Evolutionary conservation across 2,797 vertebrate species (phyloP).

Genomic region (Rhinella marina): DNA sequence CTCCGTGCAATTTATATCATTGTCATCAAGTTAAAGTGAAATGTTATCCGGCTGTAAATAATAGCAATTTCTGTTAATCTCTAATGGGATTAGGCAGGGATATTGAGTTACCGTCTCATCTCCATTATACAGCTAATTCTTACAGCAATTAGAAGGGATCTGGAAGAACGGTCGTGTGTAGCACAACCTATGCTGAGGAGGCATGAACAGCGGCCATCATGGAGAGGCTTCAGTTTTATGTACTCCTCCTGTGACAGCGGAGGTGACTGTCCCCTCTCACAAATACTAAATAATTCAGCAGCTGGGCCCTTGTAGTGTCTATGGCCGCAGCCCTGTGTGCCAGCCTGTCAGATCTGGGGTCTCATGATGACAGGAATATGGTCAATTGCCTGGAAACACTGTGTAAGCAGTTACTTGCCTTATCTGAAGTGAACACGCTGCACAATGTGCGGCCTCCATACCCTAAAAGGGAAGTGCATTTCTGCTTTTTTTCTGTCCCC

Average conservation of each 20-base stretch:
- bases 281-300: constrained; percentile 19
- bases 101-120: not conserved
- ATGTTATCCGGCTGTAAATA: constrained; percentile 20
- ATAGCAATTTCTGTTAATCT: not conserved
- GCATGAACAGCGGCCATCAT: no score
- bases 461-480: constrained; percentile 36
- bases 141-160: no score
- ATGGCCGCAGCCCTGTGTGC: not conserved
- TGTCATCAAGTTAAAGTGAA: constrained; percentile 9
- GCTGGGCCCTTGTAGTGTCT: not conserved
- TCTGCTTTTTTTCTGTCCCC: constrained; percentile 31
- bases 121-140: not conserved
- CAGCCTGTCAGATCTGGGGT: not conserved
- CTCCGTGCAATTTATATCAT: not conserved
- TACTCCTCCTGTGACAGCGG: not conserved
- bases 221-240: no score
- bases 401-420: constrained; percentile 18
- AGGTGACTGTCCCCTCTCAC: not conserved
- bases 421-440: constrained; percentile 34
- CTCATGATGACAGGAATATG: not conserved
- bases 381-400: not conserved
- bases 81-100: constrained; percentile 2
- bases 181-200: not conserved
- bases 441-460: constrained; percentile 30
- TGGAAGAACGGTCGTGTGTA: not conserved